Percentiles rank a stretch among this genome's conserved stretches.
Evolutionary conservation across 2,888 invertebrate species (phyloP).

Genomic region (Lysandra bellargus): DNA sequence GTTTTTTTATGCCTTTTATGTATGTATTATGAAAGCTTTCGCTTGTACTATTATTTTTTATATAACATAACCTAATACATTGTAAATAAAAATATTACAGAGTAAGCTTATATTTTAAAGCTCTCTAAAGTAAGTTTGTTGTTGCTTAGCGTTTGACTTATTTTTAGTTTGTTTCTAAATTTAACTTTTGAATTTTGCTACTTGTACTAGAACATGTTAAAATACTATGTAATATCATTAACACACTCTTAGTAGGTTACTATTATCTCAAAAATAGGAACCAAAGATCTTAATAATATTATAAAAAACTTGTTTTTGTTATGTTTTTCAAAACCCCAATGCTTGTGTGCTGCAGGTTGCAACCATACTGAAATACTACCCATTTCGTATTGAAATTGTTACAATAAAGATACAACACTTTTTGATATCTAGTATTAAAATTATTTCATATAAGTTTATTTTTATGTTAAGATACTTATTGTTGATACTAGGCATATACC

Average conservation of each 20-base stretch:
- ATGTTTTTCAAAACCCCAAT: background rate
- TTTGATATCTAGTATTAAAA: background rate
- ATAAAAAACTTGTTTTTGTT: background rate
- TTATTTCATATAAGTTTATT: background rate
- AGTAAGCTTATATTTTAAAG: slow-evolving; percentile 5
- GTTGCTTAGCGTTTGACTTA: slow-evolving; percentile 25
- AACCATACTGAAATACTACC: background rate
- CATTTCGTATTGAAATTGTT: background rate
- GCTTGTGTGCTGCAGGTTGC: background rate
- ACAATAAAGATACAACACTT: background rate
- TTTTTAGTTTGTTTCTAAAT: slow-evolving; percentile 10
- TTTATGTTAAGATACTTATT: background rate
- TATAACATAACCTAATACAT: background rate
- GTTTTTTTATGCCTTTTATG: slow-evolving; percentile 18
- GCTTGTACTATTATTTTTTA: background rate
- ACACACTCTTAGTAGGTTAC: background rate
- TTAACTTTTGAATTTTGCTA: background rate
- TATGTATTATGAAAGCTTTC: background rate
- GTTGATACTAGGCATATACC: background rate
- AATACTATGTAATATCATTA: background rate
- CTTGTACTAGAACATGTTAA: background rate
- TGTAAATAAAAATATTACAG: background rate
- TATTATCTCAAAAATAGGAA: background rate
- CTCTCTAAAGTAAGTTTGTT: background rate
- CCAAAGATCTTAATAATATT: background rate